Percentiles rank a stretch among this genome's conserved stretches.
Evolutionary conservation across 2,113 vertebrate genomes (phyloP).

Genomic region (Etia nguti): DNA sequence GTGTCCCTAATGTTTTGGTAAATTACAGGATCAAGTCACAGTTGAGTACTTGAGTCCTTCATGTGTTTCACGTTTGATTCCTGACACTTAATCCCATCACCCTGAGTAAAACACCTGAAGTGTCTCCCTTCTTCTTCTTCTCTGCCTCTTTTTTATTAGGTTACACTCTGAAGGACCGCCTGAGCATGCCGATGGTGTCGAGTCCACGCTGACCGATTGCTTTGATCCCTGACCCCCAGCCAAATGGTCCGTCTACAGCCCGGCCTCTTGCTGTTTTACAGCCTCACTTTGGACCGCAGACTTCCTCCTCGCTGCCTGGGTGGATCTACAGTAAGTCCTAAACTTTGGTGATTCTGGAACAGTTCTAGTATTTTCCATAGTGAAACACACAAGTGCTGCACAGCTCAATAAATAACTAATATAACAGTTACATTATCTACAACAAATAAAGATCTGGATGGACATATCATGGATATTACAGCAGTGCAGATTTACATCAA

Average conservation of each 20-base stretch:
- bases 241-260: slow-evolving; percentile 36
- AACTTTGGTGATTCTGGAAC: not conserved
- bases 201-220: not conserved
- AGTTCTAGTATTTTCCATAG: not conserved
- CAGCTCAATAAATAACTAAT: not conserved
- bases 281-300: slow-evolving; percentile 10
- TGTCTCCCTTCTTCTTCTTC: not conserved
- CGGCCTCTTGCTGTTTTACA: slow-evolving; percentile 50
- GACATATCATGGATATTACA: not conserved
- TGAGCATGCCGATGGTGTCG: not conserved
- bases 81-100: not conserved
- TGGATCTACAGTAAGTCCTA: not conserved
- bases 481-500: not conserved
- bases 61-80: not conserved
- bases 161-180: not conserved
- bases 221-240: slow-evolving; percentile 49
- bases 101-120: not conserved
- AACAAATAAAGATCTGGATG: not conserved
- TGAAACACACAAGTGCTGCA: not conserved
- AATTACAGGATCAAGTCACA: not conserved
- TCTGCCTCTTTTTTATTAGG: not conserved
- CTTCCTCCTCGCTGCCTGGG: slow-evolving; percentile 1
- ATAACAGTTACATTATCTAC: not conserved
- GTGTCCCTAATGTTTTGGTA: not conserved
- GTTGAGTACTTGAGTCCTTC: not conserved